Evolutionary conservation across 2,113 vertebrate genomes (phyloP).

Genomic region (Ptyas mucosa): DNA sequence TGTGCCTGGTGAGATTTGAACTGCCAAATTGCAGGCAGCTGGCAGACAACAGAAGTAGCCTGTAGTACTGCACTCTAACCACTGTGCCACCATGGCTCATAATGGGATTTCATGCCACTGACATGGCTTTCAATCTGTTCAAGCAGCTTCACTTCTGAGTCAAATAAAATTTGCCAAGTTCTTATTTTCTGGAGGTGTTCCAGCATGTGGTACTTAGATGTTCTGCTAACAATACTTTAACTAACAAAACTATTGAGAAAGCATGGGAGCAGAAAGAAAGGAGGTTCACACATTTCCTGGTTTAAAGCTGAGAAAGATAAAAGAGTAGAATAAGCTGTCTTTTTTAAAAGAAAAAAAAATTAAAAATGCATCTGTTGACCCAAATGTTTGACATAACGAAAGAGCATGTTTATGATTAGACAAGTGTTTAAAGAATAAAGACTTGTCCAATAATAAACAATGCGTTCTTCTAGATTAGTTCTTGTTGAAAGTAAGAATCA

Average conservation of each 20-base stretch:
- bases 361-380: conserved; percentile 22
- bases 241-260: background rate
- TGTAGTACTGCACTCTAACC: no score
- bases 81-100: no score
- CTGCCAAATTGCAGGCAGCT: no score
- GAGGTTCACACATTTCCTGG: background rate
- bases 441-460: background rate
- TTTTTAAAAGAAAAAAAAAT: background rate
- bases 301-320: background rate
- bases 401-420: background rate
- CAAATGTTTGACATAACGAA: conserved; percentile 8
- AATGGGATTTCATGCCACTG: background rate
- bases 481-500: background rate
- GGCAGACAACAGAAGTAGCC: no score
- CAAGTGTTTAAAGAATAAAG: background rate
- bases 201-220: background rate
- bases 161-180: background rate
- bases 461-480: background rate
- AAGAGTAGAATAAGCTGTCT: background rate
- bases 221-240: background rate
- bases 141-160: background rate
- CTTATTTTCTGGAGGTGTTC: background rate
- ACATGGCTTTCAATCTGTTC: background rate
- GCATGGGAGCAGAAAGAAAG: background rate
- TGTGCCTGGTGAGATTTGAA: no score